These are phyloP conservation scores for Pituophis catenifer DNA, from an alignment of 2,113 vertebrate species.

Conservation along the genomic window DNA sequence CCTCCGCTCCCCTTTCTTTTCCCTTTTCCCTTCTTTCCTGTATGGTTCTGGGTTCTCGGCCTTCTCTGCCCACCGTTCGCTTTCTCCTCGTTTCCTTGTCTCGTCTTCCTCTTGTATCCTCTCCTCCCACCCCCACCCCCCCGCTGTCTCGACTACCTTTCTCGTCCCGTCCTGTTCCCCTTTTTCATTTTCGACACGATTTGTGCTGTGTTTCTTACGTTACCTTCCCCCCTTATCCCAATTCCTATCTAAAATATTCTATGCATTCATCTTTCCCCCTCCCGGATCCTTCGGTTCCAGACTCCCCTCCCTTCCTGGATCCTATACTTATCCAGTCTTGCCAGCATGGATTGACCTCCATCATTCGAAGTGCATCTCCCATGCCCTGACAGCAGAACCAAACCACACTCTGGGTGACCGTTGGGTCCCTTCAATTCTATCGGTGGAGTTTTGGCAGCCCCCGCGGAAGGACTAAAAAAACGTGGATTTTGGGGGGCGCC, in stretches of 20 bases:
- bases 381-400: not conserved
- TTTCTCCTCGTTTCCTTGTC: not conserved
- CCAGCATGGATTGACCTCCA: constrained; percentile 24
- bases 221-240: not conserved
- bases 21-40: not conserved
- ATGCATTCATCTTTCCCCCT: constrained; percentile 28
- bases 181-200: not conserved
- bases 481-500: not conserved
- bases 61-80: not conserved
- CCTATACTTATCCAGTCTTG: constrained; percentile 15
- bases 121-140: too few species aligned
- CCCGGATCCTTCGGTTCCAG: constrained; percentile 12
- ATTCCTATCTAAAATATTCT: constrained; percentile 22
- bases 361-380: constrained; percentile 14
- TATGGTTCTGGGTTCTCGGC: not conserved
- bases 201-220: not conserved
- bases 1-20: too few species aligned
- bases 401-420: not conserved
- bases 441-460: not conserved
- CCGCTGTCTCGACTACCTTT: not conserved
- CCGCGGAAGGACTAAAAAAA: not conserved
- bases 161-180: not conserved
- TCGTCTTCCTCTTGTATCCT: not conserved
- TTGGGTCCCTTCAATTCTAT: not conserved
- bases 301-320: not conserved